phyloP scores from a whole-genome alignment of 2,888 invertebrate species.

The Hypomecis punctinalis region DNA sequence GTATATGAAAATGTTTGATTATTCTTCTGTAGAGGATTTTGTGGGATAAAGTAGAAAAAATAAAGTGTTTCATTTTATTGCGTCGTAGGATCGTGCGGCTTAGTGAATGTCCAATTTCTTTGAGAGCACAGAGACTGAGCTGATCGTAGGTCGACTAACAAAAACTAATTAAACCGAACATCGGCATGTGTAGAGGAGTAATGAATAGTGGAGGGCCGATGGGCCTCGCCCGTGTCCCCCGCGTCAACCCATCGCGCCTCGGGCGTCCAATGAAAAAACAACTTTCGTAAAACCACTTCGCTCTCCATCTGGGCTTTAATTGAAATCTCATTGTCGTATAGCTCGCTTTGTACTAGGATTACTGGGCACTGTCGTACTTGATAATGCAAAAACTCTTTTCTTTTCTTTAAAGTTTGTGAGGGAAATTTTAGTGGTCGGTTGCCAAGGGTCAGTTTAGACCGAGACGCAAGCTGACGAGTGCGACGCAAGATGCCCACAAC shows the following conservation, averaged over 20 bases:
- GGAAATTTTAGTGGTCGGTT: too few relatives aligned
- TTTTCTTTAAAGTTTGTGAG: too few relatives aligned
- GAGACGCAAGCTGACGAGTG: too few relatives aligned
- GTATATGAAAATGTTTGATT: slow-evolving; percentile 8
- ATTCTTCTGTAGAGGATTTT: slow-evolving; percentile 12
- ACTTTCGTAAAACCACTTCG: slow-evolving; percentile 69
- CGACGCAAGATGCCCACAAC: not conserved
- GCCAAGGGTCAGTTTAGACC: too few relatives aligned
- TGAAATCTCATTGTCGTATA: slow-evolving; percentile 55
- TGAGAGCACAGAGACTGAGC: slow-evolving; percentile 45
- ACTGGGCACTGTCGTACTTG: slow-evolving; percentile 3
- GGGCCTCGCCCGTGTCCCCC: slow-evolving; percentile 36
- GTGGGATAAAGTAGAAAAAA: slow-evolving; percentile 30
- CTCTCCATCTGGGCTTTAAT: slow-evolving; percentile 62
- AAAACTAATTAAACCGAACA: slow-evolving; percentile 80
- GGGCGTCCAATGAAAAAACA: slow-evolving; percentile 59
- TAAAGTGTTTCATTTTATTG: slow-evolving; percentile 37
- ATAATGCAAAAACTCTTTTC: not conserved
- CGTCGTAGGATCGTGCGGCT: slow-evolving; percentile 28
- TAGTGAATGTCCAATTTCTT: slow-evolving; percentile 56
- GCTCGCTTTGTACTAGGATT: slow-evolving; percentile 19
- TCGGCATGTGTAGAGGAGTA: slow-evolving; percentile 72
- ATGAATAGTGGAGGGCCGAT: slow-evolving; percentile 66
- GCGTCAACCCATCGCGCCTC: slow-evolving; percentile 10
- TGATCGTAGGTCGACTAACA: slow-evolving; percentile 64